phyloP scores from a whole-genome alignment of 2,113 vertebrate species.

The Rhinopomastus cyanomelas region DNA sequence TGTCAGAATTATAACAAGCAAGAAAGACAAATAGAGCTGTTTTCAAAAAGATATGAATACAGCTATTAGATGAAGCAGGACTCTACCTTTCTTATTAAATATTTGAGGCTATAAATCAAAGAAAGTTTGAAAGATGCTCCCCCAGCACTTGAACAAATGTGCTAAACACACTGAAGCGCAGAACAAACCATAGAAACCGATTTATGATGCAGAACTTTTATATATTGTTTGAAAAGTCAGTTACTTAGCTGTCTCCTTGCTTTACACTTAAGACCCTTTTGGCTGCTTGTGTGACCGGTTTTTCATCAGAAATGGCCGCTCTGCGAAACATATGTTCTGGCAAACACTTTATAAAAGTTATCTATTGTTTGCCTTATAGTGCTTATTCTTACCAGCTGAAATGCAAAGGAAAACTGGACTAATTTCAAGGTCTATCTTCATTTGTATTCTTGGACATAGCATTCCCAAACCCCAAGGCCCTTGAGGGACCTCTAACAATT shows the following conservation, averaged over 20 bases:
- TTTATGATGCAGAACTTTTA: background rate
- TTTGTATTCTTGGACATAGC: background rate
- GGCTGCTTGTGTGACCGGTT: background rate
- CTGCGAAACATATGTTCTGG: background rate
- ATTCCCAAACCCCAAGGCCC: background rate
- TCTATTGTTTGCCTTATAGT: background rate
- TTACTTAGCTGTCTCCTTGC: background rate
- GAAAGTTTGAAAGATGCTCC: background rate
- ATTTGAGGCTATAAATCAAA: background rate
- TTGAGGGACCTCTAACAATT: conserved; percentile 2
- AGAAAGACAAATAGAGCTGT: background rate
- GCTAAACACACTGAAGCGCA: background rate
- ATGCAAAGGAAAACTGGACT: background rate
- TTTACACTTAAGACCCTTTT: background rate
- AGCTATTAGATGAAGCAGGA: background rate
- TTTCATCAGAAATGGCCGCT: background rate
- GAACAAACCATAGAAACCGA: background rate
- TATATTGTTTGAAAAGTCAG: background rate
- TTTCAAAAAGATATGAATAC: background rate
- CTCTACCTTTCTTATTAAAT: background rate
- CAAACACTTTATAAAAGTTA: background rate
- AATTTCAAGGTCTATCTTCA: background rate
- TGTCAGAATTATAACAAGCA: background rate
- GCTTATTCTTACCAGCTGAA: background rate
- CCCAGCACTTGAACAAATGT: background rate